These are phyloP conservation scores for Caenorhabditis zanzibari DNA, from an alignment of 2,888 invertebrate genomes.

Conservation along the genomic window DNA sequence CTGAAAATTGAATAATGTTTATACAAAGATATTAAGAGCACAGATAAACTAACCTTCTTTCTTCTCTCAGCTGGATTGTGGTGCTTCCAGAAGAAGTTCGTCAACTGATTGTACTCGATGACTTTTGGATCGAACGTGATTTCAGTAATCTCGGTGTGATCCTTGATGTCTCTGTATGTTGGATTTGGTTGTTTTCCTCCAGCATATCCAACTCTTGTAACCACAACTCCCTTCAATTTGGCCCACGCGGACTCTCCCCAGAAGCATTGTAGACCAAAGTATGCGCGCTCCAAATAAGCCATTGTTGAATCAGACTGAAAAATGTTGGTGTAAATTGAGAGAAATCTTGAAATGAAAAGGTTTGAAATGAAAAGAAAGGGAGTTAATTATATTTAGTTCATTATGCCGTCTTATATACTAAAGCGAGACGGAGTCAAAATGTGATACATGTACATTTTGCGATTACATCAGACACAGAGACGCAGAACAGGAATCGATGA, in stretches of 20 bases:
- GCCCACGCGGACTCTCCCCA: conserved; percentile 83
- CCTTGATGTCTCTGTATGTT: conserved; percentile 88
- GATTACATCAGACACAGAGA: conserved; percentile 62
- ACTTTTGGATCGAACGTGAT: conserved; percentile 92
- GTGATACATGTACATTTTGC: conserved; percentile 48
- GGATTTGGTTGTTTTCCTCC: conserved; percentile 91
- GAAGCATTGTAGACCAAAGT: conserved; percentile 82
- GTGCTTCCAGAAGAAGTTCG: conserved; percentile 93
- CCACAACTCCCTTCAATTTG: conserved; percentile 86
- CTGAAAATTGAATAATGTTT: conserved; percentile 82
- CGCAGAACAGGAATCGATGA: conserved; percentile 52
- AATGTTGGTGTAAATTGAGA: conserved; percentile 1
- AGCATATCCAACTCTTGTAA: conserved; percentile 95
- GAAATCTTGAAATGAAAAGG: conserved; percentile 1
- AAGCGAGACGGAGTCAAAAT: conserved; percentile 32
- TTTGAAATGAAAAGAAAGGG: background rate
- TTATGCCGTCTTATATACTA: conserved; percentile 37
- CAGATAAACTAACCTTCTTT: conserved; percentile 55
- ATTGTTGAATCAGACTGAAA: conserved; percentile 40
- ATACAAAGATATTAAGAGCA: background rate
- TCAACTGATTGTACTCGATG: conserved; percentile 88
- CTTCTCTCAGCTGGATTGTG: conserved; percentile 90
- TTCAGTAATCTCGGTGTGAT: conserved; percentile 90
- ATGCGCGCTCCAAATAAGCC: conserved; percentile 72
- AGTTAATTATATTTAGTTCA: background rate